Evolutionary conservation across 2,888 invertebrate species (phyloP).

Genomic region (Ephialtes manifestator): DNA sequence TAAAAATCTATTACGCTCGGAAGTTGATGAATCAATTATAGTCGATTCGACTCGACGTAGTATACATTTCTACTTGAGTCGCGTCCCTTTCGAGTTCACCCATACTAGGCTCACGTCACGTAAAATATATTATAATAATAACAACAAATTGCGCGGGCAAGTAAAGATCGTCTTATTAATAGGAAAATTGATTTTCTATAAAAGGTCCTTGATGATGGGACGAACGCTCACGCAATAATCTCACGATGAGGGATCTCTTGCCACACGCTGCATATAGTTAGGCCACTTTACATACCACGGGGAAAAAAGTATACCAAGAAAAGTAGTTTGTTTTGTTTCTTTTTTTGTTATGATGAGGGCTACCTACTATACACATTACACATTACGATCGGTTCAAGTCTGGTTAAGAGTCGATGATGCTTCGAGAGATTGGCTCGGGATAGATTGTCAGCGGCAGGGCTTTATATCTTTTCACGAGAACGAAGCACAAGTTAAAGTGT

Average conservation of each 20-base stretch:
- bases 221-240: neutral
- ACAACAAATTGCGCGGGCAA: constrained; percentile 21
- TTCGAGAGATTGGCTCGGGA: constrained; percentile 61
- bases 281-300: constrained; percentile 52
- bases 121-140: constrained; percentile 1
- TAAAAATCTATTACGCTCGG: constrained; percentile 33
- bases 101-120: constrained; percentile 22
- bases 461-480: constrained; percentile 44
- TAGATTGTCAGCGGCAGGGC: constrained; percentile 63
- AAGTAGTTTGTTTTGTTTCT: neutral
- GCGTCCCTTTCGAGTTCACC: constrained; percentile 23
- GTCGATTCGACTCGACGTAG: constrained; percentile 25
- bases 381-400: constrained; percentile 14
- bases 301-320: constrained; percentile 12
- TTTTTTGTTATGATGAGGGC: constrained; percentile 7
- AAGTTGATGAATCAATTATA: constrained; percentile 37
- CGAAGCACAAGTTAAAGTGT: constrained; percentile 59
- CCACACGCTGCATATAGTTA: constrained; percentile 23
- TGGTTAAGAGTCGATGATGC: constrained; percentile 22
- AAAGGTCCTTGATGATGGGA: neutral
- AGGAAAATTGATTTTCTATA: neutral
- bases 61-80: constrained; percentile 28
- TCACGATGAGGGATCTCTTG: constrained; percentile 19
- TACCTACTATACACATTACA: constrained; percentile 37
- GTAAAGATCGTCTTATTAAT: neutral